phyloP scores from a whole-genome alignment of 2,113 vertebrate genomes.

The Hypomesus transpacificus region DNA sequence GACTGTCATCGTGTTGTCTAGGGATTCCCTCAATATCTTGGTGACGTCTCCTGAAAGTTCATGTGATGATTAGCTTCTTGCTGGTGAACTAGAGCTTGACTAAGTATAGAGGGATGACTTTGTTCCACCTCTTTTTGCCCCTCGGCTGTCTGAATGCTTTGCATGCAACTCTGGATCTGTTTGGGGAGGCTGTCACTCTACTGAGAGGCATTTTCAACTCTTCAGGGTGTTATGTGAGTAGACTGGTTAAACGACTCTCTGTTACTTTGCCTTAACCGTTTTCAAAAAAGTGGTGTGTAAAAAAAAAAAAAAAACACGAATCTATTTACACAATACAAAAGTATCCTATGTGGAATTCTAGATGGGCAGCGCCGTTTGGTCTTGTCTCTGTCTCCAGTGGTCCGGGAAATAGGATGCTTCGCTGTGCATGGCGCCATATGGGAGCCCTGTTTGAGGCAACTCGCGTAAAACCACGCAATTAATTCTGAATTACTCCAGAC shows the following conservation, averaged over 20 bases:
- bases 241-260: conserved; percentile 10
- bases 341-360: background rate
- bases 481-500: conserved; percentile 43
- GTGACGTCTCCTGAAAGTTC: background rate
- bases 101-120: background rate
- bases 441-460: conserved; percentile 42
- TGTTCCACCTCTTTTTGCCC: background rate
- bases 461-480: conserved; percentile 46
- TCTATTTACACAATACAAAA: background rate
- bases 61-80: background rate
- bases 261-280: background rate
- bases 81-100: background rate
- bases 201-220: background rate
- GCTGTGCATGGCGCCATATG: conserved; percentile 38
- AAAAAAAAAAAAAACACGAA: too few relatives aligned
- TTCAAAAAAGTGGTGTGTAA: too few relatives aligned
- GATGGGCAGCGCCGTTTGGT: background rate
- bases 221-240: background rate
- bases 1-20: background rate
- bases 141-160: conserved; percentile 7
- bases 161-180: background rate
- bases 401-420: conserved; percentile 20
- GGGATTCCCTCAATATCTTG: background rate
- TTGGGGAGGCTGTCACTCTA: background rate
- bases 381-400: background rate